Conservation (phyloP, 2,113 vertebrate genomes). For the Aleadryas rufinucha region DNA sequence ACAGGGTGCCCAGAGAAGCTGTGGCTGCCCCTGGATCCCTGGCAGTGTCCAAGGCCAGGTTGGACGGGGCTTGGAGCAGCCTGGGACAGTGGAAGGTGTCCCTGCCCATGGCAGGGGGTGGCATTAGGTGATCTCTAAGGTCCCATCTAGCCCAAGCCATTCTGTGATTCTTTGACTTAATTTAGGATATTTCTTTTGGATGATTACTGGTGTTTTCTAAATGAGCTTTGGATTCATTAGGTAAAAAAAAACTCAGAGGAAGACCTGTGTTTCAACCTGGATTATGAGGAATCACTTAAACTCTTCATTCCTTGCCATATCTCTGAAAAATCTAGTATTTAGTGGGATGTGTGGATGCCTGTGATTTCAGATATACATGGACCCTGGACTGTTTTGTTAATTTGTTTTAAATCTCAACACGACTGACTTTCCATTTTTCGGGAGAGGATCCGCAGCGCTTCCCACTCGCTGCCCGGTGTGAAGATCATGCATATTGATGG, state of each 20-base stretch:
- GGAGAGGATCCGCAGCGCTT: fast-evolving
- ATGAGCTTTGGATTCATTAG: background rate
- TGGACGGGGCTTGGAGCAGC: background rate
- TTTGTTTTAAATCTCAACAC: background rate
- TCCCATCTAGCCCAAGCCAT: background rate
- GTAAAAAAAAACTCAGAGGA: background rate
- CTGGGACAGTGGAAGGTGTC: background rate
- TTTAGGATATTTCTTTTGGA: background rate
- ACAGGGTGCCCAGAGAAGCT: background rate
- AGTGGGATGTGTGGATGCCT: fast-evolving
- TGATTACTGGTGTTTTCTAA: background rate
- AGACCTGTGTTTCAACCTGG: background rate
- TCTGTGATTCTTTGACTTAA: background rate
- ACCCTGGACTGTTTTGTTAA: background rate
- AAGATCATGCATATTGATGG: background rate
- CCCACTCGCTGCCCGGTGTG: fast-evolving
- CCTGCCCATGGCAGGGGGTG: background rate
- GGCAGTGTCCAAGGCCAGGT: fast-evolving
- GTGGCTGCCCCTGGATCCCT: background rate
- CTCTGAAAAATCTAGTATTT: background rate
- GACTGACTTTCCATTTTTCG: fast-evolving
- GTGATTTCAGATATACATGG: background rate
- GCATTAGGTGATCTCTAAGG: fast-evolving
- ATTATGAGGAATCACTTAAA: no score
- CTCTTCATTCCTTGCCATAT: background rate